Base-by-base conservation (phyloP, 1,140 invertebrate genomes). In the Lordiphosa mommai region DNA sequence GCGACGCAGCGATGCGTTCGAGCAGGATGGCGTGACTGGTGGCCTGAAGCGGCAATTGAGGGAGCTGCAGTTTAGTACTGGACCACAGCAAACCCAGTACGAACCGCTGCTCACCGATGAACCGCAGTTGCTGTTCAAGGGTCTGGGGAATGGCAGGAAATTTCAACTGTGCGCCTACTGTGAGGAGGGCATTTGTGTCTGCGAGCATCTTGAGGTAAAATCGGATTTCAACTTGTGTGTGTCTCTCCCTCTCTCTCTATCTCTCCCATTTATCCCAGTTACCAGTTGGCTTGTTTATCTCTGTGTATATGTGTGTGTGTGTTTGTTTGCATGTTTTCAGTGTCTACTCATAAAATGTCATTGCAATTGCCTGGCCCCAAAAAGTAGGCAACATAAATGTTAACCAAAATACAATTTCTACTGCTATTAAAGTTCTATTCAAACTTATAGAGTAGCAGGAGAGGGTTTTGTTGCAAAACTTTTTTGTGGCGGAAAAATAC, bases 161-260 rank as follows among this genome's bases (percentile, higher is more conserved):
- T 66, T 71, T 48, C 86, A 88, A 55, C 20, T 80, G 5, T 88
- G 85, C 52, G 85, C 80, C 64, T 89, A 88, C 63, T 89, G 87
- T 63, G 88, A 88, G 66, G 85, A 88, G 59, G 88, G 86, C 12
- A 87, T 89, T 46, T 89, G 88, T 56, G 57, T 88, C 51, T 89
- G 88, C 46, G 88, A 89, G 57, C 88, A 88, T 48, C 69, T 88
- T 59, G 88, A 89, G 88, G 88, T 89, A 89, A 82, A 76, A 38
- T 16, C 41, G 34, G 13, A 38, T 16, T 41, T 14, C 30, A 44
- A 16, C 49, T n/a, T 32, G 32, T 14, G 33, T 20, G 23, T 13
- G 8, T 13, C 29, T 30, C 34, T 30, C 32, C 12, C 9, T 30
- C 29, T 9, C 1, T 33, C 10, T 9, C 47, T 27, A 14, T 20